Evolutionary conservation across 1,140 invertebrate genomes (phyloP).

Genomic region (Pseudoatta argentina): DNA sequence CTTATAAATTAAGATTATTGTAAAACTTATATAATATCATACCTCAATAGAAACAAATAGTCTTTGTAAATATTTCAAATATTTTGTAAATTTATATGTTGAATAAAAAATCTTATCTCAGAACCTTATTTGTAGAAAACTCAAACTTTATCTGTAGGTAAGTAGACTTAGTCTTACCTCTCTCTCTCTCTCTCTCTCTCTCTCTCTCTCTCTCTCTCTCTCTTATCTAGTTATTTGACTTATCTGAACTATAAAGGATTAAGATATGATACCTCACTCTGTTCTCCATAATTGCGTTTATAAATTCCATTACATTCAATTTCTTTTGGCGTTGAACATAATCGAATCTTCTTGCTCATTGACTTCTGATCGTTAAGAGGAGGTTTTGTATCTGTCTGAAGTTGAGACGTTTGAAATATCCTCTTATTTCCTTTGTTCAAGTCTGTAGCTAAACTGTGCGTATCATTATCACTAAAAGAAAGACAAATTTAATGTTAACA

Average conservation of each 20-base stretch:
- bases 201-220: too few relatives aligned
- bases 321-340: conserved; percentile 54
- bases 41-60: neutral
- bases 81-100: neutral
- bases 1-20: neutral
- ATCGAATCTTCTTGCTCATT: conserved; percentile 66
- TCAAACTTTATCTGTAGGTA: neutral
- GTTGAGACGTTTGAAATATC: neutral
- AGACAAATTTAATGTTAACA: conserved; percentile 9
- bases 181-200: too few relatives aligned
- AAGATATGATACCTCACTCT: conserved; percentile 67
- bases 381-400: conserved; percentile 45
- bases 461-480: conserved; percentile 32
- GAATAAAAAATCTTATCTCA: neutral
- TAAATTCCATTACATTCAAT: conserved; percentile 23
- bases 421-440: conserved; percentile 35
- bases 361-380: conserved; percentile 40
- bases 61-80: neutral
- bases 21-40: neutral
- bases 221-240: conserved; percentile 11
- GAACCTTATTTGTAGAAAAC: neutral
- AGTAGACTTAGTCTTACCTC: neutral
- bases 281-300: conserved; percentile 67
- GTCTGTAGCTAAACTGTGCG: neutral
- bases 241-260: conserved; percentile 28